phyloP scores from a whole-genome alignment of 2,888 invertebrate species.

The Cenopis cana region DNA sequence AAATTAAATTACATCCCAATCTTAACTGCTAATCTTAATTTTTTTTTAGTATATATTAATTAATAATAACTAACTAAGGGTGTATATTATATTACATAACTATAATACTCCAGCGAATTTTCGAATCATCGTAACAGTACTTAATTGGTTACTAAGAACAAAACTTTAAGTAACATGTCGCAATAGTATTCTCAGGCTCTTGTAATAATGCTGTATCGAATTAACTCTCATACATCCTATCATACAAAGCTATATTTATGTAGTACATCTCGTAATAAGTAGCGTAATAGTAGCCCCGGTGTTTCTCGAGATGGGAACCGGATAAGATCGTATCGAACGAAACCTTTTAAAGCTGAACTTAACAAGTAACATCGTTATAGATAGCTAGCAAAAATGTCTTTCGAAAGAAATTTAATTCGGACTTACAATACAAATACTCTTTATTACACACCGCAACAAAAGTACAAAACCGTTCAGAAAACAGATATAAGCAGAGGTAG shows the following conservation, averaged over 20 bases:
- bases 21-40: too few relatives aligned
- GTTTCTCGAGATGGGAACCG: slow-evolving; percentile 26
- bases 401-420: neutral
- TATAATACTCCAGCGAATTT: neutral
- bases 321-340: slow-evolving; percentile 33
- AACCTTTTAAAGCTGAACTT: slow-evolving; percentile 31
- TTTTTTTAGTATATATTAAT: too few relatives aligned
- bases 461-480: too few relatives aligned
- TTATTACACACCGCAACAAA: too few relatives aligned
- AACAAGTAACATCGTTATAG: slow-evolving; percentile 10
- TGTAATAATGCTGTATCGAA: slow-evolving; percentile 13
- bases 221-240: slow-evolving; percentile 13
- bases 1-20: too few relatives aligned
- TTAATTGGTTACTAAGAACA: neutral
- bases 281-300: slow-evolving; percentile 29
- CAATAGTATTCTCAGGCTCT: slow-evolving; percentile 24
- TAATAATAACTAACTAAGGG: too few relatives aligned
- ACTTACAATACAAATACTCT: too few relatives aligned
- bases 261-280: slow-evolving; percentile 30
- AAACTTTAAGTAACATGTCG: slow-evolving; percentile 8
- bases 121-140: neutral
- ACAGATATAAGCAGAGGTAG: too few relatives aligned
- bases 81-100: too few relatives aligned
- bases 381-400: slow-evolving; percentile 6
- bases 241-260: slow-evolving; percentile 34